Evolutionary conservation across 2,113 vertebrate species (phyloP).

Genomic region (Callipepla squamata): DNA sequence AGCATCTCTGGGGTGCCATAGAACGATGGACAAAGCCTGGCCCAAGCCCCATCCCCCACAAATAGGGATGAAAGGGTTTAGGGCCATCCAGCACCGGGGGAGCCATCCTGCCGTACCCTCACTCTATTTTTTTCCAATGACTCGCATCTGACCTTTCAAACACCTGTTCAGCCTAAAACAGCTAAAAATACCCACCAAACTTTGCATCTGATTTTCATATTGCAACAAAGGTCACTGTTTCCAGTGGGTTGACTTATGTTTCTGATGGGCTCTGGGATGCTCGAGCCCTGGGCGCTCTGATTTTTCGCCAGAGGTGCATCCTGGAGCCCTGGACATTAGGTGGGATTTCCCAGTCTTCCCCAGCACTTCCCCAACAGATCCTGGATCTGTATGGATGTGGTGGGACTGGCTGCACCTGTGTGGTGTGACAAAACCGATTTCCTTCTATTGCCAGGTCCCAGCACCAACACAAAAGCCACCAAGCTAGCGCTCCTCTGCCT

Average conservation of each 20-base stretch:
- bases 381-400: not conserved
- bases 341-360: not conserved
- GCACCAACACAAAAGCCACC: not conserved
- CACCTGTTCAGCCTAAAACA: conserved; percentile 23
- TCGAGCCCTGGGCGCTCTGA: not conserved
- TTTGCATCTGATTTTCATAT: conserved; percentile 67
- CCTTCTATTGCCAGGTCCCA: not conserved
- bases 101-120: not conserved
- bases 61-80: not conserved
- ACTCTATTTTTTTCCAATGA: conserved; percentile 16
- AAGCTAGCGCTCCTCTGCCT: not conserved
- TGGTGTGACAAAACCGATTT: not conserved
- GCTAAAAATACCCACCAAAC: conserved; percentile 33
- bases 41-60: not conserved
- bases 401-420: not conserved
- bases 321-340: not conserved
- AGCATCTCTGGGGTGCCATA: not conserved
- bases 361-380: accelerated
- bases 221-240: conserved; percentile 53
- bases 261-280: not conserved
- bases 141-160: conserved; percentile 52
- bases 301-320: accelerated
- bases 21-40: not conserved
- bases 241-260: not conserved
- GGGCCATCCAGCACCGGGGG: not conserved